Evolutionary conservation across 2,113 vertebrate genomes (phyloP).

Genomic region (Myrmecobius fasciatus): DNA sequence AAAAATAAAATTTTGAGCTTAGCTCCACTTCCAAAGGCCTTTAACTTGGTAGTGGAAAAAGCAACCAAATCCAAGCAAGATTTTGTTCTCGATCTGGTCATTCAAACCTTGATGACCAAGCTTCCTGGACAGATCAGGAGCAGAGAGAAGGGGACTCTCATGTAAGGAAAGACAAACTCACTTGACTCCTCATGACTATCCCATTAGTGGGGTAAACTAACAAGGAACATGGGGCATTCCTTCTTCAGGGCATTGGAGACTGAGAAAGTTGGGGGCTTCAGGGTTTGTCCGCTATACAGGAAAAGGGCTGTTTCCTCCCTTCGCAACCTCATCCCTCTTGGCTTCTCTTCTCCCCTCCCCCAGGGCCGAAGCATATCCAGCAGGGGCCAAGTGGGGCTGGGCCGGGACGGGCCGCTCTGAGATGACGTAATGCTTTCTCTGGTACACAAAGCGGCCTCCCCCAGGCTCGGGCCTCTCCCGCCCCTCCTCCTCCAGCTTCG

Average conservation of each 20-base stretch:
- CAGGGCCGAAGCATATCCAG: neutral
- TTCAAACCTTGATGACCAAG: slow-evolving; percentile 1
- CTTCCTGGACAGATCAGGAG: neutral
- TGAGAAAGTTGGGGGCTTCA: slow-evolving; percentile 1
- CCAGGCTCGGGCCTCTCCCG: slow-evolving; percentile 49
- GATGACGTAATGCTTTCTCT: slow-evolving; percentile 78
- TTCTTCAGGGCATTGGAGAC: slow-evolving; percentile 6
- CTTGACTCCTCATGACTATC: neutral
- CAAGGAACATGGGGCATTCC: neutral
- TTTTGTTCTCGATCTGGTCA: slow-evolving; percentile 22
- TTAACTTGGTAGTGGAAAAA: slow-evolving; percentile 30
- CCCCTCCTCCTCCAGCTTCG: slow-evolving; percentile 64
- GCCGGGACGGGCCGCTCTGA: slow-evolving; percentile 29
- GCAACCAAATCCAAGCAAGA: slow-evolving; percentile 9
- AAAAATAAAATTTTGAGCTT: too few species aligned
- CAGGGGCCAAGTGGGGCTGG: slow-evolving; percentile 26
- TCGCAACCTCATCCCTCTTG: slow-evolving; percentile 28
- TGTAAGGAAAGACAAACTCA: neutral
- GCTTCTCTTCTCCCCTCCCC: slow-evolving; percentile 31
- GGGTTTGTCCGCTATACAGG: slow-evolving; percentile 11
- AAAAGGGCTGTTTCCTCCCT: slow-evolving; percentile 29
- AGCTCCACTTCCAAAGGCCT: slow-evolving; percentile 8
- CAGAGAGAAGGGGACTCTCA: neutral
- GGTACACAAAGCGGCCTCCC: slow-evolving; percentile 77
- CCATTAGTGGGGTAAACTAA: neutral